Percentiles rank a stretch among this genome's conserved stretches.
Evolutionary conservation across 2,113 vertebrate species (phyloP).

Genomic region (Hippotragus niger): DNA sequence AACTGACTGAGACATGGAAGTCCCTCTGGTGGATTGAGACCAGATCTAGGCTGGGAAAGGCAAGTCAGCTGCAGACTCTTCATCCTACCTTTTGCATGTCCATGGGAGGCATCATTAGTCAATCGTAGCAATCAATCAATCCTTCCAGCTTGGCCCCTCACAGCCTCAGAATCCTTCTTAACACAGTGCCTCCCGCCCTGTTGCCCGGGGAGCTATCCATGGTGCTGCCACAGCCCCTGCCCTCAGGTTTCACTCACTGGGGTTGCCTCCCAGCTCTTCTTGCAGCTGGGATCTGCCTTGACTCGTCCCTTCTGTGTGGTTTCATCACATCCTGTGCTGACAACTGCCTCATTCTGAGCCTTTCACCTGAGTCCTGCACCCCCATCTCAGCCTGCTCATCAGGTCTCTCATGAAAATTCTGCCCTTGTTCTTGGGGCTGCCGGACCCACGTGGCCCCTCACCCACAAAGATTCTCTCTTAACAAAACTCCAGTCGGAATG

Average conservation of each 20-base stretch:
- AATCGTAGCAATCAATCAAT: not conserved
- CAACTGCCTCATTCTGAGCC: not conserved
- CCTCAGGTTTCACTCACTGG: not conserved
- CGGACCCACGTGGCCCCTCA: accelerated
- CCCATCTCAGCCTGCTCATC: not conserved
- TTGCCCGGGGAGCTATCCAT: not conserved
- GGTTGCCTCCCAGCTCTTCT: not conserved
- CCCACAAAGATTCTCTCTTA: not conserved
- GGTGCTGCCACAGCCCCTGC: not conserved
- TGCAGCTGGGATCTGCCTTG: not conserved
- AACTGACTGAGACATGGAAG: not conserved
- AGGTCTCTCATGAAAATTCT: not conserved
- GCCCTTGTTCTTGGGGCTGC: not conserved
- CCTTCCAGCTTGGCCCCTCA: not conserved
- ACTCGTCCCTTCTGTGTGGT: not conserved
- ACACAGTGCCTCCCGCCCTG: not conserved
- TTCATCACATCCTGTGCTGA: not conserved
- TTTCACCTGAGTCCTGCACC: not conserved
- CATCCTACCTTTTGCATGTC: too few relatives aligned
- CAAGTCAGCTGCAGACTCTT: not conserved
- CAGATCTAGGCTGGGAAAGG: not conserved
- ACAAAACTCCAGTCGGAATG: not conserved
- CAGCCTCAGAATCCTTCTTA: constrained; percentile 12
- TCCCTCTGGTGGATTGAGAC: not conserved
- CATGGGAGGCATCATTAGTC: not conserved